Evolutionary conservation across 2,888 invertebrate genomes (phyloP), one percentile per base, ranked within the genome.

Genomic region (Dryobotodes eremita): DNA sequence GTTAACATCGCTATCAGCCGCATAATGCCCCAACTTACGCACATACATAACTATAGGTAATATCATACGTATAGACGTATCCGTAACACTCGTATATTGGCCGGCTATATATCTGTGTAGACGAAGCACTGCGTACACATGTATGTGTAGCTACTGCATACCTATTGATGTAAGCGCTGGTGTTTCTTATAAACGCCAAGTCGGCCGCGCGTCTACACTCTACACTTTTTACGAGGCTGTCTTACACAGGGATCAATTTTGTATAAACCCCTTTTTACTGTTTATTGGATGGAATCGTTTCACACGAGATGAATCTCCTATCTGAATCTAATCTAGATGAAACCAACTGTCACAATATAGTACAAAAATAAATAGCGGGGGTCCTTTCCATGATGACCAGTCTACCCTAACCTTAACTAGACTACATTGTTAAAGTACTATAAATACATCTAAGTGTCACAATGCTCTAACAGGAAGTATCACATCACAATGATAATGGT

Each of bases 1-100:
- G 95, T 96, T 97, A 96, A 96, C 96, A 96, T 94, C 93, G 95
- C 95, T 95, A 96, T 96, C 96, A 95, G 94, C 93, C 95, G 94
- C 95, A 95, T 95, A 93, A 95, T 95, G 93, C 93, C 94, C 91
- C 94, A 94, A 94, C 93, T 93, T 93, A 91, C 87, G 90, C 86
- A 88, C 84, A 85, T 85, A 89, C 88, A 90, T 91, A 89, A 86
- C 86, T 87, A 84, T 85, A 88, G 82, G 57, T 84, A 84, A 84
- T 90, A 85, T 77, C 75, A 79, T 86, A 79, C 46, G 79, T 88
- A 85, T 85, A 89, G 76, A 85, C 76, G 83, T 90, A 90, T 90
- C 90, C 91, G 91, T 89, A 89, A 89, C 89, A 83, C 83, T 86
- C 89, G 87, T 88, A 88, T 79, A 89, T 75, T 77, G 85, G 83